Base-by-base conservation (phyloP, 2,797 vertebrate genomes). In the Sebastes paucispinis region DNA sequence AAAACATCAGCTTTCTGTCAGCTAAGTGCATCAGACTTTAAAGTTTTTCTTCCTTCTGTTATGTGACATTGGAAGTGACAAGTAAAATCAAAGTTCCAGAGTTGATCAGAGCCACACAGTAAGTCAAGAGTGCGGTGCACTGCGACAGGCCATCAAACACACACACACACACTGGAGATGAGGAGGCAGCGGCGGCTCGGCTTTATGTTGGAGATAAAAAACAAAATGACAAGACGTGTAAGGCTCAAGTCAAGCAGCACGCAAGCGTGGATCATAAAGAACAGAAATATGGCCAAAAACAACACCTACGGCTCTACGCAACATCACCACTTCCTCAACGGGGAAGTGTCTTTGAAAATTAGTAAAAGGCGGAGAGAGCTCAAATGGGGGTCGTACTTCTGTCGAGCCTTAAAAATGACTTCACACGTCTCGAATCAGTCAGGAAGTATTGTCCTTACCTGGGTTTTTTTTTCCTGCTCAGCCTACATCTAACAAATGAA, bases 61-160 rank as follows among this genome's bases (percentile, higher is more conserved):
- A 64, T 43, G 63, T 82, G 76, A 80, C 87, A 87, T 71, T 87
- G 81, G 72, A 84, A 81, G 74, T 88, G 87, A 84, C 87, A 87
- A 84, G 80, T 62, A 14, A 73, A 84, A 83, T 89, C 83, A 85
- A 87, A 88, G 87, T 67, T 75, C 39, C 63, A 75, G 24, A 73
- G 83, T 36, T 76, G 85, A 89, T 84, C 88, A 88, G 87, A 87
- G 87, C 60, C 68, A 36, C 57, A 20, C 82, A 81, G 78, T 88
- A 77, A 80, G 87, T 79, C 58, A 43, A 43, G 73, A 70, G 75
- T 58, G 76, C 22, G 16, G 9, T 34, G 52, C 62, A 14, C n/a
- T 29, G 76, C 39, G 63, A 82, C 83, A 75, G 75, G 60, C 66
- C 36, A 43, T 76, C 86, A 86, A 24, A 31, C 55, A 68, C 65